Conservation (phyloP, 2,888 invertebrate species). For the Ctenicera cuprea region DNA sequence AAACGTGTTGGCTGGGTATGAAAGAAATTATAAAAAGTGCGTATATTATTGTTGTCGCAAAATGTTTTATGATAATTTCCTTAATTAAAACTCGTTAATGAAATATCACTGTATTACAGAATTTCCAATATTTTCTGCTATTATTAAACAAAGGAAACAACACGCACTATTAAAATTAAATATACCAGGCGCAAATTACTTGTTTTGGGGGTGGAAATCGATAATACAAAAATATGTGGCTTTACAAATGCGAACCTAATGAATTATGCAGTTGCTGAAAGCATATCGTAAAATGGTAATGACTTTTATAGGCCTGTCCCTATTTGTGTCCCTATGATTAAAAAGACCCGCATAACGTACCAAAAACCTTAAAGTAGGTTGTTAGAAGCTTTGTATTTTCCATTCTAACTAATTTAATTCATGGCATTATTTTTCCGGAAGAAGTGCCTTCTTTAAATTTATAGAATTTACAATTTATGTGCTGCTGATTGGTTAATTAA, state of each 20-base stretch:
- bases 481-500: too few relatives aligned
- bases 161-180: background rate
- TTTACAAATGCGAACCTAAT: slow-evolving; percentile 20
- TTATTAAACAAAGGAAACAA: background rate
- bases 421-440: background rate
- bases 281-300: slow-evolving; percentile 29
- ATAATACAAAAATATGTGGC: slow-evolving; percentile 19
- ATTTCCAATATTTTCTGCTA: too few relatives aligned
- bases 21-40: too few relatives aligned
- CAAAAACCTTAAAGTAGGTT: slow-evolving; percentile 1
- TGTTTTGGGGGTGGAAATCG: background rate
- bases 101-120: too few relatives aligned
- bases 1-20: too few relatives aligned
- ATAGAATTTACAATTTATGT: too few relatives aligned
- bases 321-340: slow-evolving; percentile 2
- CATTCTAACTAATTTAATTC: slow-evolving; percentile 1
- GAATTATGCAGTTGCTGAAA: slow-evolving; percentile 29
- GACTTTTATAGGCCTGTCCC: slow-evolving; percentile 5
- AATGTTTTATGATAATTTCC: too few relatives aligned
- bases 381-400: background rate
- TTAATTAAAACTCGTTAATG: too few relatives aligned
- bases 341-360: slow-evolving; percentile 3
- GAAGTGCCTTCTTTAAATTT: background rate
- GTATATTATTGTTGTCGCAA: too few relatives aligned
- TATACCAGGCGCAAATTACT: background rate